phyloP scores from a whole-genome alignment of 1,140 invertebrate genomes.

The Caenorhabditis inopinata region DNA sequence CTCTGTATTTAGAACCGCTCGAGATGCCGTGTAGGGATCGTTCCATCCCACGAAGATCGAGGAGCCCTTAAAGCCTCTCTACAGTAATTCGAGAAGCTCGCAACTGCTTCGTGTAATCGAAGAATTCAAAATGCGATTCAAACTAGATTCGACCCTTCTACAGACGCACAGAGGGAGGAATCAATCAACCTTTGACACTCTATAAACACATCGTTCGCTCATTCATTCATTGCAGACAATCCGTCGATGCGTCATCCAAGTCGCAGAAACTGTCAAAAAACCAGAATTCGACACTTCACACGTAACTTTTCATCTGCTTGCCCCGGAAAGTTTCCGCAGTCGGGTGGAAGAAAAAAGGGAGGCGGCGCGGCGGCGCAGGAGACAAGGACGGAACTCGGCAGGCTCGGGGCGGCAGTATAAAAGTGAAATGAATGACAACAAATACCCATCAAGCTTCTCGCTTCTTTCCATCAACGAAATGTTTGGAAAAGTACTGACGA shows the following conservation, averaged over 20 bases:
- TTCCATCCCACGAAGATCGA: no score
- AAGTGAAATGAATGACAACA: slow-evolving; percentile 22
- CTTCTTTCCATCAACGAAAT: background rate
- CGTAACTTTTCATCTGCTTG: slow-evolving; percentile 27
- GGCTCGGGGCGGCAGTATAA: background rate
- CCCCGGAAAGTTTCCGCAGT: background rate
- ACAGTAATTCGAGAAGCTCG: no score
- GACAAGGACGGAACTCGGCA: slow-evolving; percentile 5
- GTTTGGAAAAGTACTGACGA: slow-evolving; percentile 26
- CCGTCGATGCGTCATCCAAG: no score
- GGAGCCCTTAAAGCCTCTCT: no score
- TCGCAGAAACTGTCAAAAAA: slow-evolving; percentile 14
- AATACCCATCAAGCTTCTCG: slow-evolving; percentile 28
- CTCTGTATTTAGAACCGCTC: no score
- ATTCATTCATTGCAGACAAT: background rate
- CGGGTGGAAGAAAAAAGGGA: background rate
- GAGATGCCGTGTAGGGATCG: no score
- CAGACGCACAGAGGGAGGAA: no score
- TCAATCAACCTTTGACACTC: slow-evolving; percentile 26
- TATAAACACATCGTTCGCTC: background rate
- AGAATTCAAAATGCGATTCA: background rate
- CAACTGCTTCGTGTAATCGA: no score
- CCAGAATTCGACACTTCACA: slow-evolving; percentile 30
- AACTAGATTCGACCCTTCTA: background rate
- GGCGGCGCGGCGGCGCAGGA: background rate